Evolutionary conservation across 2,113 vertebrate genomes (phyloP).

Genomic region (Alectura lathami): DNA sequence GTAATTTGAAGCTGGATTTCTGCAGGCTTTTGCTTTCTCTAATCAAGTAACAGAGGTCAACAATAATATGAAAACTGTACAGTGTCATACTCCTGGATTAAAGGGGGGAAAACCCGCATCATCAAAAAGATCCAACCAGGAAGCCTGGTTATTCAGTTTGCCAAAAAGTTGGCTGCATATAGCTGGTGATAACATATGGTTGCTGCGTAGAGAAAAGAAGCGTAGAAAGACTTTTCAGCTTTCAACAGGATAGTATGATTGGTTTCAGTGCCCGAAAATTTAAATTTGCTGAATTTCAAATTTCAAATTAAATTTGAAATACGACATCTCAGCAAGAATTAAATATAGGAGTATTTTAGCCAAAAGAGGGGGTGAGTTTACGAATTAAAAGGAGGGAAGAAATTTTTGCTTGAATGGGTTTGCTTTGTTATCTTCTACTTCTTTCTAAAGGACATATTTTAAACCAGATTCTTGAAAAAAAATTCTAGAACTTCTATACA

Average conservation of each 20-base stretch:
- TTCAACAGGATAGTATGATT: neutral
- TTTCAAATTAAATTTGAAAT: neutral
- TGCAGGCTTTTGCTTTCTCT: neutral
- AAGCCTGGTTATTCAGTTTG: neutral
- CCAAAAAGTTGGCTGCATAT: neutral
- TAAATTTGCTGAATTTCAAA: neutral
- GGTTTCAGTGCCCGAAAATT: neutral
- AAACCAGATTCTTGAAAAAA: neutral
- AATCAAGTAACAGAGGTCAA: neutral
- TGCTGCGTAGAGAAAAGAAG: neutral
- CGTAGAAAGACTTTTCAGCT: neutral
- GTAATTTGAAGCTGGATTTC: neutral
- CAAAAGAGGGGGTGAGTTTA: neutral
- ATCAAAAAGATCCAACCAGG: neutral
- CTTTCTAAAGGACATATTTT: neutral
- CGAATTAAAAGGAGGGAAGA: neutral
- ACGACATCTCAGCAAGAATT: neutral
- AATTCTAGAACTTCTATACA: neutral
- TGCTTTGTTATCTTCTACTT: neutral
- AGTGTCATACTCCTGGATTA: neutral
- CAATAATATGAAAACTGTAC: neutral
- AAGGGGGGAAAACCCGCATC: neutral
- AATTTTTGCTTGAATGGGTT: neutral
- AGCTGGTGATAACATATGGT: neutral
- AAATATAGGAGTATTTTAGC: neutral